Conservation (phyloP, 1,140 invertebrate species). For the Tetragnatha versicolor region DNA sequence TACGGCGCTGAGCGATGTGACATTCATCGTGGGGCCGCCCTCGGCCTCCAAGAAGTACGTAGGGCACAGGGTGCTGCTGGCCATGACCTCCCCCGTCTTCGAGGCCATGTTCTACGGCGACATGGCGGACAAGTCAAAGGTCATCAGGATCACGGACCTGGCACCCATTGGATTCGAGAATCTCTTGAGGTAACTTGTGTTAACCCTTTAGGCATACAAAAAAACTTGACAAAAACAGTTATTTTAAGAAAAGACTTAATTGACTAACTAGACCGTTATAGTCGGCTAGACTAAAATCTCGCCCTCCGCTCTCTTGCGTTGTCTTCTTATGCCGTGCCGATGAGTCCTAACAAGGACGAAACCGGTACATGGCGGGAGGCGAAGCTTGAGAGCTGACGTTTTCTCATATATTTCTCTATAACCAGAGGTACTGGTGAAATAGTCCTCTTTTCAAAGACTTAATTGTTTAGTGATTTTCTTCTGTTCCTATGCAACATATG, state of each 20-base stretch:
- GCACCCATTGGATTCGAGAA: slow-evolving; percentile 62
- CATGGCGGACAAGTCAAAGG: slow-evolving; percentile 62
- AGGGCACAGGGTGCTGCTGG: slow-evolving; percentile 60
- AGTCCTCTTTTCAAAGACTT: no score
- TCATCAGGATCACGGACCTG: slow-evolving; percentile 60
- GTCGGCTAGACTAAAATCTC: no score
- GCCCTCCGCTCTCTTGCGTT: no score
- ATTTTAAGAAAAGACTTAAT: not conserved
- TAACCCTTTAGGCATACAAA: slow-evolving; percentile 24
- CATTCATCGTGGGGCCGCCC: slow-evolving; percentile 61
- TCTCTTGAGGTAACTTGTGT: slow-evolving; percentile 57
- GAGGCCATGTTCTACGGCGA: slow-evolving; percentile 62
- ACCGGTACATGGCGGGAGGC: no score
- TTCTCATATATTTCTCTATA: no score
- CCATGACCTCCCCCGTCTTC: slow-evolving; percentile 61
- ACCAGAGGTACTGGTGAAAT: no score
- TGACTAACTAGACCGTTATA: no score
- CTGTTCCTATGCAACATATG: no score
- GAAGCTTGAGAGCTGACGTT: no score
- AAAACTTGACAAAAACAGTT: not conserved
- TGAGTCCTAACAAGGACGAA: no score
- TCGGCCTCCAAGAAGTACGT: slow-evolving; percentile 60
- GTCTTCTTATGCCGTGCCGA: no score
- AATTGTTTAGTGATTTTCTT: no score
- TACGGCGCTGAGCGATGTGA: slow-evolving; percentile 61